Conservation (phyloP, 2,888 invertebrate species). For the Parochlus steinenii region DNA sequence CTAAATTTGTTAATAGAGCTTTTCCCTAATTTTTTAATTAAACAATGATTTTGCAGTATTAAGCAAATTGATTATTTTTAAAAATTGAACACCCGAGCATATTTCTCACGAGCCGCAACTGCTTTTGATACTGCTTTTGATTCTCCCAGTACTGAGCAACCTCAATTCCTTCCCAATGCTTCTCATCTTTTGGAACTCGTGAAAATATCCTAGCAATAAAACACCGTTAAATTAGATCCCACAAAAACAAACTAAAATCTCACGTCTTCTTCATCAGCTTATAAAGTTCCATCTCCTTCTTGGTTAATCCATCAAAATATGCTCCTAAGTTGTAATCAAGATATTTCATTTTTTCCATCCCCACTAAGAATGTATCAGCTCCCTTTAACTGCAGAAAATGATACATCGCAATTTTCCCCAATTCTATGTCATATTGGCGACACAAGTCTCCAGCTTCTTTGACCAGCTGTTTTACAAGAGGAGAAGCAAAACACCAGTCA, state of each 20-base stretch:
- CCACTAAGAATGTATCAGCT: conserved; percentile 12
- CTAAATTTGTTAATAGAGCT: too few relatives aligned
- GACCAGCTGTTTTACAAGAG: conserved; percentile 28
- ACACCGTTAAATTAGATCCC: not conserved
- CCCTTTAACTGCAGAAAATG: conserved; percentile 24
- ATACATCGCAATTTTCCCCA: conserved; percentile 29
- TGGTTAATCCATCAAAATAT: conserved; percentile 42
- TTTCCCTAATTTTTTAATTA: too few relatives aligned
- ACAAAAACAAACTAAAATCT: too few relatives aligned
- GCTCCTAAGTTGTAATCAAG: conserved; percentile 47
- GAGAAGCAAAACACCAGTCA: conserved; percentile 36
- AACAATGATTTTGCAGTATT: too few relatives aligned
- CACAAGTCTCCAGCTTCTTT: conserved; percentile 26
- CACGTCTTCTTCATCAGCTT: conserved; percentile 45
- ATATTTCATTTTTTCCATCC: conserved; percentile 13
- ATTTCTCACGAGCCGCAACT: too few relatives aligned
- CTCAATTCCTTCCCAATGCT: conserved; percentile 12
- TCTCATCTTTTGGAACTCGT: not conserved
- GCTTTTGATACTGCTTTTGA: conserved; percentile 5
- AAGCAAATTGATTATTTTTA: too few relatives aligned
- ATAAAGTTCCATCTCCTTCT: conserved; percentile 45
- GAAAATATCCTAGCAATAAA: conserved; percentile 1
- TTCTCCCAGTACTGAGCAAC: conserved; percentile 6
- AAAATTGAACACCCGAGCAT: too few relatives aligned
- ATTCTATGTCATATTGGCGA: conserved; percentile 24